Evolutionary conservation across 2,888 invertebrate species (phyloP).

Genomic region (Lapara coniferarum): DNA sequence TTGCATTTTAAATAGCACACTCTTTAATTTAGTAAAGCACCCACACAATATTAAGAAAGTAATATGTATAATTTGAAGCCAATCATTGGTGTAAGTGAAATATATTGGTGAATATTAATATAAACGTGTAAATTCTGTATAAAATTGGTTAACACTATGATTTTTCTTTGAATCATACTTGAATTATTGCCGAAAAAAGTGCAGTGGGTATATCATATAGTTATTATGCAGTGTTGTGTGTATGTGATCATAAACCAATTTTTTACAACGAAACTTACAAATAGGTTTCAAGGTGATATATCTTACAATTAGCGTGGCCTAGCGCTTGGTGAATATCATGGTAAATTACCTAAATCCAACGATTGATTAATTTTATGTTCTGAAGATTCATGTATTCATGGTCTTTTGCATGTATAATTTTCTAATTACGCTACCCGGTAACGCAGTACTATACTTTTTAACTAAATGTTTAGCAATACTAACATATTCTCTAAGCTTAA

Average conservation of each 20-base stretch:
- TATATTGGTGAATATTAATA: no score
- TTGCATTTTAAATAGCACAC: no score
- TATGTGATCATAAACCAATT: neutral
- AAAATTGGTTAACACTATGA: neutral
- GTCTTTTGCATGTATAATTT: neutral
- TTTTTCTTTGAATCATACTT: neutral
- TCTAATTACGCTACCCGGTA: conserved; percentile 2
- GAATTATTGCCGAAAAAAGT: neutral
- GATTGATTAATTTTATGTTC: no score
- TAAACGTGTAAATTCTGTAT: no score
- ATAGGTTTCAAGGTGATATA: neutral
- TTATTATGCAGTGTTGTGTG: neutral
- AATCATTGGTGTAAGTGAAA: no score
- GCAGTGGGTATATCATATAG: neutral
- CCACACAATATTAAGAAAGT: no score
- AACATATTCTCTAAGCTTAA: neutral
- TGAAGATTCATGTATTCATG: neutral
- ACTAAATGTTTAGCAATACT: neutral
- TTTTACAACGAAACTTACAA: neutral
- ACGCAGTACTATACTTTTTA: neutral
- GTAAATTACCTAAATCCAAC: no score
- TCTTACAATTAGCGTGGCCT: no score
- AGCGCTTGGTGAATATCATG: neutral
- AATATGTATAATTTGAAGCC: no score
- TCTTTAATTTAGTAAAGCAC: no score